phyloP scores from a whole-genome alignment of 2,113 vertebrate species.

The Ciconia boyciana region DNA sequence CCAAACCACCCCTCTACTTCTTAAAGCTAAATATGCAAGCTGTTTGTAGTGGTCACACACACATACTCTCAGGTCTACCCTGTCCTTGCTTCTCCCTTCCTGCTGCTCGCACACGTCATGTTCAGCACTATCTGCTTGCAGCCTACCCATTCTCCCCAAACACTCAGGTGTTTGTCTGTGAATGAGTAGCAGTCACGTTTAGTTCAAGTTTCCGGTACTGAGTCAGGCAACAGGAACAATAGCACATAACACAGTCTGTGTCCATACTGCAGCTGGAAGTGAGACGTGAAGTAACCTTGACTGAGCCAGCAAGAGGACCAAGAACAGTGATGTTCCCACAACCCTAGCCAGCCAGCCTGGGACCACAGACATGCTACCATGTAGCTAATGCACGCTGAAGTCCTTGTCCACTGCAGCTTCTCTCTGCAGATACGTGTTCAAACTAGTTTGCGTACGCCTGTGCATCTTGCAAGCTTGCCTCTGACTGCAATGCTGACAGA shows the following conservation, averaged over 20 bases:
- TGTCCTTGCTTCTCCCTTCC: not conserved
- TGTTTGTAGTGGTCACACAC: not conserved
- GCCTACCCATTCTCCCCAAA: not conserved
- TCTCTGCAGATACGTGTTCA: not conserved
- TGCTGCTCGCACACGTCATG: not conserved
- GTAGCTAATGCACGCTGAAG: not conserved
- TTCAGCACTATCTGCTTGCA: not conserved
- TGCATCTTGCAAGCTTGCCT: not conserved
- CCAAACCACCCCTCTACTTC: too few relatives aligned
- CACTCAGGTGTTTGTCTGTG: not conserved
- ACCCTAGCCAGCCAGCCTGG: not conserved
- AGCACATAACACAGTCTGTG: not conserved
- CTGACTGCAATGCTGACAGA: not conserved
- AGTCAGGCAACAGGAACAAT: not conserved
- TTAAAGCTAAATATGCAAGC: not conserved
- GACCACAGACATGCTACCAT: fast-evolving
- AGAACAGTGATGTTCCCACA: not conserved
- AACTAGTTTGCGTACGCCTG: not conserved
- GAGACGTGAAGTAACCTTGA: not conserved
- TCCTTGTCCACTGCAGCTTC: not conserved
- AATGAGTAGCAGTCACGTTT: not conserved
- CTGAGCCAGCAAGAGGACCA: not conserved
- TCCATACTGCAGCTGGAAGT: not conserved
- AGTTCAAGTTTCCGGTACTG: not conserved
- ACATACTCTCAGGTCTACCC: not conserved